Evolutionary conservation across 2,888 invertebrate genomes (phyloP), one percentile per base, ranked within the genome.

Genomic region (Geotrupes spiniger): DNA sequence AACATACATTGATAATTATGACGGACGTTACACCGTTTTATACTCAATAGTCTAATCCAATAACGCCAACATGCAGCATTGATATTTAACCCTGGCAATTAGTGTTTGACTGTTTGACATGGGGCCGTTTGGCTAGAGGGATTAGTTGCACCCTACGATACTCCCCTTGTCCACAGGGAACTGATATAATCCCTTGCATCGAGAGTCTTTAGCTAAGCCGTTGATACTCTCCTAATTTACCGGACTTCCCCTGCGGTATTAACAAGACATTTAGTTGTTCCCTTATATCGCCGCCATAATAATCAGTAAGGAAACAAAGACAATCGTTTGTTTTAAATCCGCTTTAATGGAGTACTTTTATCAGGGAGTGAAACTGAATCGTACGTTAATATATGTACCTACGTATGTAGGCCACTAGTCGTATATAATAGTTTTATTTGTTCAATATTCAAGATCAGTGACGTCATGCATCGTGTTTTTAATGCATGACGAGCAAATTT

Each of bases 141-240:
- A 64, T 65, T 64, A 64, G 58, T 53, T 53, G 54, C 56, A 58
- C 62, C 61, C 62, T 56, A 61, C 59, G 59, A 62, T 61, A 58
- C 58, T 52, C 60, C 59, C 58, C 55, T 53, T 52, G 60, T 63
- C 62, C 58, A 12, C 59, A 63, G 63, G 52, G 57, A 51, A 47
- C 56, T 49, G 58, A 40, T 49, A 48, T 59, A 59, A 62, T 64
- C 61, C 60, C 58, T 41, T 53, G 57, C 59, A 60, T 61, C 56
- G 53, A 57, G 33, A 63, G 64, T 64, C 63, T 65, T 63, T 61
- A 61, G 63, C 58, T 65, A 66, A 67, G 62, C 67, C 66, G 62
- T 66, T 67, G 66, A 68, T 66, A 63, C 66, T 63, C 62, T 63
- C 58, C 66, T 67, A 69, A 69, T 69, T 69, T 69, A 65, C 66